Evolutionary conservation across 1,140 invertebrate genomes (phyloP).

Genomic region (Magallana angulata): DNA sequence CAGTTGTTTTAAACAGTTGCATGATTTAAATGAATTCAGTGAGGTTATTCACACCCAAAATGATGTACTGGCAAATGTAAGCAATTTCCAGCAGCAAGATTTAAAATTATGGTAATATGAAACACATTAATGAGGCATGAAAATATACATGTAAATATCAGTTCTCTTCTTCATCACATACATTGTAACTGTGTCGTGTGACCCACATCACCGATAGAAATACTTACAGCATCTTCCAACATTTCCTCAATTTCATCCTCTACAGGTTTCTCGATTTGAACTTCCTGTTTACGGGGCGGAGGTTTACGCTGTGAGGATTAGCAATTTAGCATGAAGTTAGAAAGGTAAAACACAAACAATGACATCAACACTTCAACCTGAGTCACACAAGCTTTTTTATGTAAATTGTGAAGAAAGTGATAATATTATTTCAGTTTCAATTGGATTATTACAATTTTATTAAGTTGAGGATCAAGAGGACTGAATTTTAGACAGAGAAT

Average conservation of each 20-base stretch:
- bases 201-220: too few species aligned
- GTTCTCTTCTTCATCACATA: too few species aligned
- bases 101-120: too few species aligned
- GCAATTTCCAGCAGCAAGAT: too few species aligned
- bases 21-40: too few species aligned
- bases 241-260: conserved; percentile 39
- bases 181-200: too few species aligned
- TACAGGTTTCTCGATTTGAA: background rate
- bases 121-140: too few species aligned
- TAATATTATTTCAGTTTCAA: background rate
- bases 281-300: background rate
- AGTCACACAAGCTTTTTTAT: background rate
- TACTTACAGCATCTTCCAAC: conserved; percentile 21
- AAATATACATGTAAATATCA: too few species aligned
- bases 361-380: background rate
- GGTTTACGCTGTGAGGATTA: conserved; percentile 26
- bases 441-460: background rate
- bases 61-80: too few species aligned
- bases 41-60: too few species aligned
- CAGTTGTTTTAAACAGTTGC: too few species aligned
- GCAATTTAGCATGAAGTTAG: background rate
- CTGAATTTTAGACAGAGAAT: background rate
- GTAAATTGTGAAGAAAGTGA: background rate
- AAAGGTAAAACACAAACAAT: background rate
- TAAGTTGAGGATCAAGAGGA: background rate